Evolutionary conservation across 2,113 vertebrate genomes (phyloP), one percentile per base, ranked within the genome.

Genomic region (Phodopus roborovskii): DNA sequence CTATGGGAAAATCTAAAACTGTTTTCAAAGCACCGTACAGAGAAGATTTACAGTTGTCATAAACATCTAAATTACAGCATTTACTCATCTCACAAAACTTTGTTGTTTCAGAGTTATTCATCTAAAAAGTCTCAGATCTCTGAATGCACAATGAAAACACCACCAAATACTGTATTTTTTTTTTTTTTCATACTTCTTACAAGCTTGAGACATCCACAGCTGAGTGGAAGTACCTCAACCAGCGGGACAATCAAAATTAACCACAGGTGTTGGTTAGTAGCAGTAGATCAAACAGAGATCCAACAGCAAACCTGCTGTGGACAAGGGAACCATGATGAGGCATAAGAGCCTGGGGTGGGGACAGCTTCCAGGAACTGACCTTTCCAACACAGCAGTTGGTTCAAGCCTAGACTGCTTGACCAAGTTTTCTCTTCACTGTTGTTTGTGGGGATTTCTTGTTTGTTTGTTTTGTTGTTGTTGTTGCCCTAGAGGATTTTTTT

Each of bases 1-100:
- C 92, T 95, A 97, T 91, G 90, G 95, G 92, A 64, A 98, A 95
- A 96, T 93, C 90, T 96, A 75, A 97, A 98, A 97, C 96, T 0
- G 30, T 90, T 93, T 97, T 94, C 96, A 97, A 90, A 97, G n/a
- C 50, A 85, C 62, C 66, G 95, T 62, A 92, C 82, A 92, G 45
- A 95, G 95, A 96, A 96, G 94, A 98, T 92, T 91, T 92, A 93
- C 15, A 91, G 66, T 45, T 56, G 58, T 97, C 88, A 95, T 92
- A 97, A 97, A 94, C 78, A 90, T 91, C 92, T 91, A 70, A 94
- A 96, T 97, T 94, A 48, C 92, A 90, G 85, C 22, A 96, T 96
- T 97, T 96, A 95, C 96, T 93, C 82, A 88, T 96, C 79, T 92
- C 60, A 70, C 60, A 68, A 66, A 97, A 97, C 95, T 62, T 92